A percentile compares a stretch with the other conserved stretches of the same genome.
phyloP scores from a whole-genome alignment of 2,888 invertebrate genomes.

The Apoda limacodes region DNA sequence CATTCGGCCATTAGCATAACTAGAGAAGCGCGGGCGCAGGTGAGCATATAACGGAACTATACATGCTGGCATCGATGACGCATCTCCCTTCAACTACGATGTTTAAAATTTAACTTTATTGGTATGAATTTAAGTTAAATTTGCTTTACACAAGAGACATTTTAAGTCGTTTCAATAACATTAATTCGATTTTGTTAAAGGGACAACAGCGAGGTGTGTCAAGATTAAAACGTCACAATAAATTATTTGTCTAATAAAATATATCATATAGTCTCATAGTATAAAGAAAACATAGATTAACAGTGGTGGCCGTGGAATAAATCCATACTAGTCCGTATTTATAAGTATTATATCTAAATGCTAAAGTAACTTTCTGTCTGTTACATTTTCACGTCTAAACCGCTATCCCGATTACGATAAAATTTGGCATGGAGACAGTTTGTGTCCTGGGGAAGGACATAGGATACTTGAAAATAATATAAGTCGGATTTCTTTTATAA shows the following conservation, averaged over 20 bases:
- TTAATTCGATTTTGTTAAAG: slow-evolving; percentile 40
- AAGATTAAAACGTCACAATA: slow-evolving; percentile 49
- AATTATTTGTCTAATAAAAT: slow-evolving; percentile 48
- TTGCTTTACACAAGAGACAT: too few relatives aligned
- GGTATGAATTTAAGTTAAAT: slow-evolving; percentile 26
- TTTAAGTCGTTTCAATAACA: slow-evolving; percentile 33
- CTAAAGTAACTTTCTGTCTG: not conserved
- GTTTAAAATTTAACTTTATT: slow-evolving; percentile 41
- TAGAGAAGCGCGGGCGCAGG: slow-evolving; percentile 63
- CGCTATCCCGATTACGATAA: too few relatives aligned
- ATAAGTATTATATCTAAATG: slow-evolving; percentile 26
- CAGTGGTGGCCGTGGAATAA: too few relatives aligned
- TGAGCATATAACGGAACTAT: slow-evolving; percentile 61
- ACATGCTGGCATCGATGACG: slow-evolving; percentile 38
- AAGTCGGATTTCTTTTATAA: too few relatives aligned
- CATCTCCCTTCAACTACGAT: slow-evolving; percentile 24
- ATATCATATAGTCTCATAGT: too few relatives aligned
- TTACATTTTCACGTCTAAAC: too few relatives aligned
- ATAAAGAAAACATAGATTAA: too few relatives aligned
- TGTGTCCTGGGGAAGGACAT: too few relatives aligned
- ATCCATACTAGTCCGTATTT: too few relatives aligned
- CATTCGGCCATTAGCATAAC: slow-evolving; percentile 61
- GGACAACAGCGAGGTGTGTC: slow-evolving; percentile 46
- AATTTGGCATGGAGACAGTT: too few relatives aligned
- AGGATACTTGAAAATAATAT: too few relatives aligned